Conservation (phyloP, 64 coral and sea anemone genomes). For the Trachythela sp. region DNA sequence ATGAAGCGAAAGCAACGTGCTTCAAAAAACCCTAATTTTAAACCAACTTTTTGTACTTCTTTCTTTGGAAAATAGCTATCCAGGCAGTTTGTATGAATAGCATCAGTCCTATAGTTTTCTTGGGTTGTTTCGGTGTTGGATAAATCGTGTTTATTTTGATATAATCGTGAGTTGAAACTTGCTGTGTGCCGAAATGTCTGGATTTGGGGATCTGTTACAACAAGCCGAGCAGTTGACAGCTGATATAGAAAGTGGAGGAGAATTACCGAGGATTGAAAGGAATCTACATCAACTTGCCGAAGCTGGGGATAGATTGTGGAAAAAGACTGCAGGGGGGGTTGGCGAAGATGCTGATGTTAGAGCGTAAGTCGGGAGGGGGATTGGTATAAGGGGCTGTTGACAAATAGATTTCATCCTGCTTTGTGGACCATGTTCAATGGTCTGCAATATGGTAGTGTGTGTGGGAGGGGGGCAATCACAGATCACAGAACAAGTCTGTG, state of each 20-base stretch:
- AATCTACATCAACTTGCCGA: conserved; percentile 92
- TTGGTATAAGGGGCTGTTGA: no score
- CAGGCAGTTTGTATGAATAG: neutral
- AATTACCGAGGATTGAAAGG: conserved; percentile 79
- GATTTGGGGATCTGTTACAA: conserved; percentile 87
- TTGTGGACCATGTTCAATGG: no score
- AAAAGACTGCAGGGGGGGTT: conserved; percentile 58
- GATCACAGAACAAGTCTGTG: no score
- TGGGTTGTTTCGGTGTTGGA: neutral
- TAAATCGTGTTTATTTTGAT: neutral
- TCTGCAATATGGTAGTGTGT: no score
- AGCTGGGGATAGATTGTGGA: conserved; percentile 80
- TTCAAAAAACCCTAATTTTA: neutral
- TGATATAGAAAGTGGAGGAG: conserved; percentile 94
- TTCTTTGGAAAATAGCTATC: neutral
- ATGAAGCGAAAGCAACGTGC: neutral
- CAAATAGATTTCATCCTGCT: no score
- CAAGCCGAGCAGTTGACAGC: conserved; percentile 93
- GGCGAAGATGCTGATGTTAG: conserved; percentile 88
- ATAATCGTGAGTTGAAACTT: neutral
- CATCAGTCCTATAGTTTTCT: neutral
- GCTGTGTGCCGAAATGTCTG: neutral
- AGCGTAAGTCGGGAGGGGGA: conserved; percentile 64
- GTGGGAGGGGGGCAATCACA: no score
- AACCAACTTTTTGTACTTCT: neutral